A percentile compares a stretch with the other conserved stretches of the same genome.
Evolutionary conservation across 2,888 invertebrate genomes (phyloP).

Genomic region (Drosophila kuntzei): DNA sequence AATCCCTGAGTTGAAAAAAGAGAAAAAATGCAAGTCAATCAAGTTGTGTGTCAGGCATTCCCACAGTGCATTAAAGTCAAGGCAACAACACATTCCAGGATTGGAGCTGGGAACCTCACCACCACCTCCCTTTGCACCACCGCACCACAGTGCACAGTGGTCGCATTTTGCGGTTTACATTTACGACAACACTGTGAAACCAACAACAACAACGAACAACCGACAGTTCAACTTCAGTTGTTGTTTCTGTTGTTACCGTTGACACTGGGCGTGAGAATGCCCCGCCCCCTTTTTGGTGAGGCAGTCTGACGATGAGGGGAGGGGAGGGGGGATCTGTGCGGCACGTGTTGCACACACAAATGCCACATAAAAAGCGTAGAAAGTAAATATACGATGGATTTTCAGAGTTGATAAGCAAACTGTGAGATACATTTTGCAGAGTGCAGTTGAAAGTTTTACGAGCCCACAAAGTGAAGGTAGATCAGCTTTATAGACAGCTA

Average conservation of each 20-base stretch:
- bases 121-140: no score
- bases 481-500: conserved; percentile 10
- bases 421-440: conserved; percentile 14
- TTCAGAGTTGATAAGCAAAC: conserved; percentile 28
- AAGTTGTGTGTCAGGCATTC: conserved; percentile 68
- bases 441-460: conserved; percentile 43
- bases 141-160: conserved; percentile 25
- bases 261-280: conserved; percentile 65
- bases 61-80: conserved; percentile 69
- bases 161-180: conserved; percentile 69
- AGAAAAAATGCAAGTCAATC: conserved; percentile 69
- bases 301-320: no score
- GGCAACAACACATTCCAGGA: conserved; percentile 56
- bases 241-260: conserved; percentile 13
- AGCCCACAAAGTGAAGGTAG: conserved; percentile 16
- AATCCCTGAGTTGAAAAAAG: conserved; percentile 44
- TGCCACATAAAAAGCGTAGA: conserved; percentile 28
- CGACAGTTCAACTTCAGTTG: conserved; percentile 10
- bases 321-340: conserved; percentile 1
- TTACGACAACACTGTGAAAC: conserved; percentile 19
- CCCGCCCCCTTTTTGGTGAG: conserved; percentile 14
- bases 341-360: conserved; percentile 57
- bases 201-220: neutral
- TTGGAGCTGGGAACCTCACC: conserved; percentile 49
- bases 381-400: conserved; percentile 45